Evolutionary conservation across 2,113 vertebrate species (phyloP), one percentile per base, ranked within the genome.

Genomic region (Carassius auratus): DNA sequence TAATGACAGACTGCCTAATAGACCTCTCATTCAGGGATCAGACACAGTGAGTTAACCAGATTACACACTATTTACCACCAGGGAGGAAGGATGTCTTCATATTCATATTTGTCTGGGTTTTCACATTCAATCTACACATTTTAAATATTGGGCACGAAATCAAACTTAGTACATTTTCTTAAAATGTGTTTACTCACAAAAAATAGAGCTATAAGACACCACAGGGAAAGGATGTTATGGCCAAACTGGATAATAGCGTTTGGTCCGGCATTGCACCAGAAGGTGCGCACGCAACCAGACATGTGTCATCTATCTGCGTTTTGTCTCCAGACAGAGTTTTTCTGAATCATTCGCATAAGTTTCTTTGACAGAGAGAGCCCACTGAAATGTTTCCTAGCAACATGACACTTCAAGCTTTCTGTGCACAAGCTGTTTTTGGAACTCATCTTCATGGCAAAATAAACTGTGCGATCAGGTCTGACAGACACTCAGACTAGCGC

Each of bases 1-100:
- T 88, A 88, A 88, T 86, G 87, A 81, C 87, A 80, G 87, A 52
- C 66, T 66, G 87, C 81, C 81, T 86, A 86, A 86, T 86, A 83
- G 87, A 73, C 33, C 84, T 84, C 85, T 84, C 85, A 86, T 81
- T 88, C 81, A 71, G 76, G 84, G 77, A 86, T 86, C 23, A 14
- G 87, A 88, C 76, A 84, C 85, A 85, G 61, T 13, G 73, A 86
- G 62, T 85, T 81, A 86, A 88, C 69, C 76, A 84, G 79, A 86
- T 88, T 88, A 88, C 84, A 80, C 76, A 17, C 52, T 74, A 83
- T 84, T 86, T 84, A 77, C 81, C 76, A 76, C 76, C 76, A 86
- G 81, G 66, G 59, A 86, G 45, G 30, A 23, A 12, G 26, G 26
- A 73, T 73, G 26, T 9, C 12, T 73, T 73, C 17, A 36, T 83